Percentiles rank a stretch among this genome's conserved stretches.
phyloP scores from a whole-genome alignment of 2,113 vertebrate species.

The Oreotrochilus melanogaster region DNA sequence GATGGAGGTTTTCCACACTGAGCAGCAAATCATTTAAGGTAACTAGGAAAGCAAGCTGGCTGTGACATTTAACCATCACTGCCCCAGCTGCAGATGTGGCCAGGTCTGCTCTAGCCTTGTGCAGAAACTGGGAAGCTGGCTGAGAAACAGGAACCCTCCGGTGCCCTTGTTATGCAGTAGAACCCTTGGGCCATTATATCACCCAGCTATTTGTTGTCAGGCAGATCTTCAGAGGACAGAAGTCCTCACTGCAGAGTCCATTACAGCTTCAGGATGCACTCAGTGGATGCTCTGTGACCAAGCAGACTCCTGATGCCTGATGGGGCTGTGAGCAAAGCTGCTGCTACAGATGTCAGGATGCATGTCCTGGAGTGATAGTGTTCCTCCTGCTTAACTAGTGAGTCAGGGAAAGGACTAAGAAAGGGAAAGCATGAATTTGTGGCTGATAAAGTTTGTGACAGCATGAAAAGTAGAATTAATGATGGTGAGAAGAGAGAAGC shows the following conservation, averaged over 20 bases:
- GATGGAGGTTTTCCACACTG: not conserved
- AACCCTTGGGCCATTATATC: not conserved
- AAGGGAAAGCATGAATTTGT: not conserved
- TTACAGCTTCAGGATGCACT: not conserved
- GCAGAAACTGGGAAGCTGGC: not conserved
- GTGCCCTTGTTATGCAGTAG: not conserved
- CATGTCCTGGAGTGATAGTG: not conserved
- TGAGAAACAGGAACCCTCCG: not conserved
- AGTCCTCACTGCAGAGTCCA: not conserved
- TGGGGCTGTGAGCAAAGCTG: not conserved
- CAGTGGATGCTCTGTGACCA: not conserved
- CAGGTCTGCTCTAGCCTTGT: not conserved
- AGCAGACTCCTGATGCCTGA: not conserved
- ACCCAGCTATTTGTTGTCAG: not conserved
- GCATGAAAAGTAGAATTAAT: not conserved
- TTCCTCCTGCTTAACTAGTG: not conserved
- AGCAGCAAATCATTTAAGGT: not conserved
- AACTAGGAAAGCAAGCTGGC: not conserved
- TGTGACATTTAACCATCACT: not conserved
- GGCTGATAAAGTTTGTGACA: not conserved
- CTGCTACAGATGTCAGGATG: rapidly evolving
- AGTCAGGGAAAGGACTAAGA: not conserved
- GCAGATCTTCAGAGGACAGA: not conserved
- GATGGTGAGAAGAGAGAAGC: not conserved
- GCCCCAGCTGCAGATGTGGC: not conserved